These are phyloP conservation scores for Pseudoips prasinana DNA, from an alignment of 2,888 invertebrate genomes.

Conservation along the genomic window DNA sequence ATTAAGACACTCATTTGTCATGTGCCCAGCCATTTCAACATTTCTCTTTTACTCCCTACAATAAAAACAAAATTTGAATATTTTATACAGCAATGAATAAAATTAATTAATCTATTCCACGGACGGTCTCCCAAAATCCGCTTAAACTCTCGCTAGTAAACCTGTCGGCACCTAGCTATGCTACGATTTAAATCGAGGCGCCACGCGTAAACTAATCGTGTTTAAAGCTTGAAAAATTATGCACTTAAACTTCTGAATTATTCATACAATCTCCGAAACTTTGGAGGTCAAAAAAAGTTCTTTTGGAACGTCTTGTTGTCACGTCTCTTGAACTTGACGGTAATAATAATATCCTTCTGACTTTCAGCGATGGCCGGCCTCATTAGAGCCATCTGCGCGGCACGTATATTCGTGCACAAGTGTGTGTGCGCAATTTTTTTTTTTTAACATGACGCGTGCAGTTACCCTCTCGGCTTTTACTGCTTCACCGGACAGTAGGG, in stretches of 20 bases:
- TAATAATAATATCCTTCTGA: too few relatives aligned
- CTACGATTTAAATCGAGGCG: constrained; percentile 11
- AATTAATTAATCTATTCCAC: too few relatives aligned
- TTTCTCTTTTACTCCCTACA: constrained; percentile 2
- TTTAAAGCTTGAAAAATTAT: constrained; percentile 20
- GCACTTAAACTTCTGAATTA: constrained; percentile 25
- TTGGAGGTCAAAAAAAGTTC: constrained; percentile 25
- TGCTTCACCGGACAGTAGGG: too few relatives aligned
- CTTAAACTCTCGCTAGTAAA: constrained; percentile 1
- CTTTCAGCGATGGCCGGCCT: too few relatives aligned
- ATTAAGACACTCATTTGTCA: too few relatives aligned
- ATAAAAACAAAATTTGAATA: not conserved
- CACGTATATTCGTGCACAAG: too few relatives aligned
- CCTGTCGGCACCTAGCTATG: constrained; percentile 2
- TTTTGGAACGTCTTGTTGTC: constrained; percentile 10
- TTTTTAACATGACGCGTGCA: too few relatives aligned
- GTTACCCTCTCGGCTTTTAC: too few relatives aligned
- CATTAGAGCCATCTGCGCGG: too few relatives aligned
- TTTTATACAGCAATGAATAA: not conserved
- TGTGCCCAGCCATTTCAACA: too few relatives aligned
- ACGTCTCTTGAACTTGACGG: too few relatives aligned
- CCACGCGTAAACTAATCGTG: constrained; percentile 19
- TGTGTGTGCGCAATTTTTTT: too few relatives aligned
- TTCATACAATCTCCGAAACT: constrained; percentile 26
- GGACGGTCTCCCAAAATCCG: not conserved